Evolutionary conservation across 2,888 invertebrate species (phyloP).

Genomic region (Heliconius aoede): DNA sequence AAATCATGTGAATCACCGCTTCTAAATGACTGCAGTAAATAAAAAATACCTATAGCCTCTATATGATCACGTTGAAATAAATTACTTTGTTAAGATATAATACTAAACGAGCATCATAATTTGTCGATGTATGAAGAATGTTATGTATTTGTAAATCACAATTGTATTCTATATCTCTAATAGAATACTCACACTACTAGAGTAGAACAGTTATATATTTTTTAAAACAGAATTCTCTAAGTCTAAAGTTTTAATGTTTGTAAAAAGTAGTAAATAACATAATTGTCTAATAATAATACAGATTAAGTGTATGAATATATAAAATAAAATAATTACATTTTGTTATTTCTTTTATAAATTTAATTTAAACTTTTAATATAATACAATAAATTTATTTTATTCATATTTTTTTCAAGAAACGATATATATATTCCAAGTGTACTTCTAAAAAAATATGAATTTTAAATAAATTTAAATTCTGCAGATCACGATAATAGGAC

Average conservation of each 20-base stretch:
- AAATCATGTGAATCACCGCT: not conserved
- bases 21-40: too few relatives aligned
- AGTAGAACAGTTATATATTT: not conserved
- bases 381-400: not conserved
- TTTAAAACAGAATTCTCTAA: too few relatives aligned
- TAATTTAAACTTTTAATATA: too few relatives aligned
- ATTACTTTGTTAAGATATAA: not conserved
- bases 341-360: too few relatives aligned
- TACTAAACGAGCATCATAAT: slow-evolving; percentile 25
- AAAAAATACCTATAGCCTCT: too few relatives aligned
- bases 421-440: too few relatives aligned
- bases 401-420: not conserved
- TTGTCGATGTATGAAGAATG: not conserved
- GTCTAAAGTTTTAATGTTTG: too few relatives aligned
- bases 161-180: not conserved
- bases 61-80: too few relatives aligned
- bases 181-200: not conserved
- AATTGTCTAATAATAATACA: too few relatives aligned
- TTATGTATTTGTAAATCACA: not conserved
- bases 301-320: too few relatives aligned
- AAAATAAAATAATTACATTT: too few relatives aligned
- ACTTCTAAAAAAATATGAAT: not conserved
- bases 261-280: too few relatives aligned
- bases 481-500: slow-evolving; percentile 46
- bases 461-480: slow-evolving; percentile 29